These are phyloP conservation scores for Orthosia incerta DNA, from an alignment of 2,888 invertebrate species.

Conservation along the genomic window DNA sequence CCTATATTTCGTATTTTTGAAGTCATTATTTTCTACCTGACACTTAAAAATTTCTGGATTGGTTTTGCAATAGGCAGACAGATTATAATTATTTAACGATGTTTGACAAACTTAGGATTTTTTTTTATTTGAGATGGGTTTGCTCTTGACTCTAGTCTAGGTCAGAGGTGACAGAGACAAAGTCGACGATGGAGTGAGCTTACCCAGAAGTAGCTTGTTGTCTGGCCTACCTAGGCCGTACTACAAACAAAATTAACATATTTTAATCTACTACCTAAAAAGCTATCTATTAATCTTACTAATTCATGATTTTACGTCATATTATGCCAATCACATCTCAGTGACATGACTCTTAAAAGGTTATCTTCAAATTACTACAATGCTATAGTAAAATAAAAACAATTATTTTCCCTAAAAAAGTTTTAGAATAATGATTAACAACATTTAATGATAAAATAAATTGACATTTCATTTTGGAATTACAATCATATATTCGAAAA, in stretches of 20 bases:
- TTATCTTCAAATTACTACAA: constrained; percentile 5
- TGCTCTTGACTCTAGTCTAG: no score
- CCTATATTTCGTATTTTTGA: no score
- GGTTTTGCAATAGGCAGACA: no score
- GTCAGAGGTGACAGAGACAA: no score
- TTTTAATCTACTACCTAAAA: not conserved
- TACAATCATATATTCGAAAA: no score
- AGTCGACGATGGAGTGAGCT: no score
- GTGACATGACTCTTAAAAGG: not conserved
- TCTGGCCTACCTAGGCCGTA: not conserved
- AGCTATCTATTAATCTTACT: not conserved
- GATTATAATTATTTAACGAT: no score
- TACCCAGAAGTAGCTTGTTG: no score
- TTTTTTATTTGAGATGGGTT: no score
- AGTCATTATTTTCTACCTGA: no score
- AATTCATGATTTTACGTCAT: constrained; percentile 2
- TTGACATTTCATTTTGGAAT: not conserved
- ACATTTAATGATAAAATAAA: not conserved
- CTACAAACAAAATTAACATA: not conserved
- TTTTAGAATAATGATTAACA: not conserved
- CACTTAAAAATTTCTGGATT: no score
- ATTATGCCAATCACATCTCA: not conserved
- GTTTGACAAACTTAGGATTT: no score
- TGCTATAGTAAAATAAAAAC: not conserved
- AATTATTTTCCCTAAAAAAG: not conserved